Evolutionary conservation across 1,140 invertebrate species (phyloP).

Genomic region (Popillia japonica): DNA sequence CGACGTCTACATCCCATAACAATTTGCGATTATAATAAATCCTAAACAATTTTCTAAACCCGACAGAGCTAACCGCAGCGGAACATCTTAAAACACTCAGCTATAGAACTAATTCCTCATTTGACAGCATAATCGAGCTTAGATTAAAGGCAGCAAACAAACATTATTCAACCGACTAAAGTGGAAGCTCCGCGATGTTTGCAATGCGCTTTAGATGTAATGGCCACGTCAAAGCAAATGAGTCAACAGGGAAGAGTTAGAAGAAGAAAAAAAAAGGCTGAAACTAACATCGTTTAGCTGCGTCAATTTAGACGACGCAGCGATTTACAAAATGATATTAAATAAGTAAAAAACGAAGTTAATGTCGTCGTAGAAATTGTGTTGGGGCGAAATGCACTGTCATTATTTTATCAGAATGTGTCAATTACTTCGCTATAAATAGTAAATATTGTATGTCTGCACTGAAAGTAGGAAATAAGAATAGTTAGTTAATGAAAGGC

Average conservation of each 20-base stretch:
- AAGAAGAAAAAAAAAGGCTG: neutral
- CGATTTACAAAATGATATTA: constrained; percentile 1
- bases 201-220: constrained; percentile 27
- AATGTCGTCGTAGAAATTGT: neutral
- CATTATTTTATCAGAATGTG: neutral
- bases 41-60: neutral
- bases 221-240: constrained; percentile 22
- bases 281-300: neutral
- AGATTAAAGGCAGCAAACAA: constrained; percentile 18
- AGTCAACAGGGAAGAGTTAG: constrained; percentile 6
- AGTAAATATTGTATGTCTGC: no score
- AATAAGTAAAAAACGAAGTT: neutral
- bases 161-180: neutral
- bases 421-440: neutral
- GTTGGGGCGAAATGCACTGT: neutral
- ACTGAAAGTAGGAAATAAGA: no score
- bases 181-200: neutral
- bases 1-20: no score
- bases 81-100: neutral
- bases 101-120: neutral
- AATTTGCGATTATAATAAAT: neutral
- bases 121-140: constrained; percentile 8
- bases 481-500: no score
- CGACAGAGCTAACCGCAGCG: neutral
- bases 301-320: neutral